These are phyloP conservation scores for Calameuta filiformis DNA, from an alignment of 2,888 invertebrate species.

Conservation along the genomic window DNA sequence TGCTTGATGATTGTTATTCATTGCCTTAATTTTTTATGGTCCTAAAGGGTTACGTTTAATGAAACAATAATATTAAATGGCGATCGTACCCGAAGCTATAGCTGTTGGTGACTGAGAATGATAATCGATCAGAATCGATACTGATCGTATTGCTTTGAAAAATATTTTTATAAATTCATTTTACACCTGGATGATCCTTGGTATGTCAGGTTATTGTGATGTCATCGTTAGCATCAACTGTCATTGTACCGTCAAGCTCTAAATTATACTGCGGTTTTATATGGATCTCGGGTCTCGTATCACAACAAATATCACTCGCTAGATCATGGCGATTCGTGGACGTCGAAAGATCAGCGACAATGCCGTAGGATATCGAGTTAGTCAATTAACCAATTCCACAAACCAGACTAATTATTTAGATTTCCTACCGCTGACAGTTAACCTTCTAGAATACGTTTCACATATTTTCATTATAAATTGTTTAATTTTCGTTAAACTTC, in stretches of 20 bases:
- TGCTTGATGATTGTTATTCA: slow-evolving; percentile 27
- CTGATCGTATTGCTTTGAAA: neutral
- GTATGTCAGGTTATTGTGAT: neutral
- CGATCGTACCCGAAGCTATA: neutral
- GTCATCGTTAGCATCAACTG: neutral
- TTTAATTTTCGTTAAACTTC: neutral
- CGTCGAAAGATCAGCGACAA: slow-evolving; percentile 28
- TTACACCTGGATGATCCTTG: neutral
- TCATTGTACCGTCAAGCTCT: neutral
- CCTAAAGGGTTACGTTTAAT: neutral
- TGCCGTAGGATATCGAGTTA: slow-evolving; percentile 26
- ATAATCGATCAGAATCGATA: neutral
- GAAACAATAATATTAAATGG: neutral
- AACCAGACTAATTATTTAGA: neutral
- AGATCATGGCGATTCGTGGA: slow-evolving; percentile 35
- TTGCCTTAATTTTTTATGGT: slow-evolving; percentile 15
- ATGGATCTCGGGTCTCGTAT: neutral
- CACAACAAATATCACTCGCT: neutral
- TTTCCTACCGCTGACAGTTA: neutral
- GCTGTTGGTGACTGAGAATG: neutral
- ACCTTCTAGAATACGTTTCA: neutral
- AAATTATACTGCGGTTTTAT: neutral
- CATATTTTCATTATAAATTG: neutral
- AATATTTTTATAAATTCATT: neutral
- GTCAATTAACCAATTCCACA: slow-evolving; percentile 4